Evolutionary conservation across 1,140 invertebrate species (phyloP).

Genomic region (Chironomus striatipennis): DNA sequence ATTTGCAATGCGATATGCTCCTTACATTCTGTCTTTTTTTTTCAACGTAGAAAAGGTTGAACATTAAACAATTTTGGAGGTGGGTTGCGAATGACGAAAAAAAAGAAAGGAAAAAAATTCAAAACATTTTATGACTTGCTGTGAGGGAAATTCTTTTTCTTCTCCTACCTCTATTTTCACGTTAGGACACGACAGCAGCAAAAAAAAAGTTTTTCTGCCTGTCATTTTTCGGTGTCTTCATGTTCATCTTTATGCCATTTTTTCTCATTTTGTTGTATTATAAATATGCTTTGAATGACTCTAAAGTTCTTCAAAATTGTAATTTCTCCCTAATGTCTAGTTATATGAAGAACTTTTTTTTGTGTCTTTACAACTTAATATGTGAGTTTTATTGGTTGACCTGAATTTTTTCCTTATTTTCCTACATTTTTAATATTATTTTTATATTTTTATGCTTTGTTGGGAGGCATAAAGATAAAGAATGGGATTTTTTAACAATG

Average conservation of each 20-base stretch:
- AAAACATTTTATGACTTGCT: slow-evolving; percentile 13
- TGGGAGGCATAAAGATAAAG: too few relatives aligned
- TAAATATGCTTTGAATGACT: too few relatives aligned
- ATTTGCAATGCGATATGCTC: neutral
- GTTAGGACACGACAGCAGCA: neutral
- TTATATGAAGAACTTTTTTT: neutral
- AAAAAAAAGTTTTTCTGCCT: neutral
- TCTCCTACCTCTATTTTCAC: neutral
- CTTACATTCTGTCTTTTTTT: neutral
- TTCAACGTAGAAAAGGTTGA: neutral
- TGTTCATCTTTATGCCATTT: neutral
- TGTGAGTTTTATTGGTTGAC: too few relatives aligned
- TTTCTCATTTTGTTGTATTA: neutral
- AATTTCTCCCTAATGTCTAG: slow-evolving; percentile 12
- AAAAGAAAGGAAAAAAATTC: neutral
- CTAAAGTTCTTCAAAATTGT: neutral
- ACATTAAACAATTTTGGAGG: neutral
- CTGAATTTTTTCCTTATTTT: too few relatives aligned
- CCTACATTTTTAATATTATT: too few relatives aligned
- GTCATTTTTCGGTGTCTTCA: too few relatives aligned
- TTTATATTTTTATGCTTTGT: too few relatives aligned
- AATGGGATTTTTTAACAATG: too few relatives aligned
- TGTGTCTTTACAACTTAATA: too few relatives aligned
- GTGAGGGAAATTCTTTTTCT: slow-evolving; percentile 4
- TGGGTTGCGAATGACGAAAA: neutral